Evolutionary conservation across 1,140 invertebrate genomes (phyloP).

Genomic region (Prorops nasuta): DNA sequence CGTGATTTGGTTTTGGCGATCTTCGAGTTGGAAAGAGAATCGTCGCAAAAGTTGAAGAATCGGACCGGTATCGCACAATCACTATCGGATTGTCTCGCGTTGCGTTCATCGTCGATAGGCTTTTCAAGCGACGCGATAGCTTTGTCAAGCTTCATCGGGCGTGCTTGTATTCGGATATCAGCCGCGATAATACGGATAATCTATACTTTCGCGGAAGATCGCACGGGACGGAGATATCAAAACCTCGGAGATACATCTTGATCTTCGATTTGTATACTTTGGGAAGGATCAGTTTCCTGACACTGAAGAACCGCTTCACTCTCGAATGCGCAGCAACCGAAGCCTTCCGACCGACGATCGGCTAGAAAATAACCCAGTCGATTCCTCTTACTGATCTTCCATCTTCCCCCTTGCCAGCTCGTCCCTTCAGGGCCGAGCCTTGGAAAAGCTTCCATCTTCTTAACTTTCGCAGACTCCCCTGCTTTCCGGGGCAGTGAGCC

Average conservation of each 20-base stretch:
- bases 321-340: constrained; percentile 16
- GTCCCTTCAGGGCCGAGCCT: too few relatives aligned
- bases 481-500: too few relatives aligned
- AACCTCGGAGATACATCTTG: constrained; percentile 19
- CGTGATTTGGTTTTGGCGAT: too few relatives aligned
- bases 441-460: too few relatives aligned
- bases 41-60: too few relatives aligned
- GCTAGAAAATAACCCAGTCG: constrained; percentile 24
- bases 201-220: too few relatives aligned
- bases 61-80: too few relatives aligned
- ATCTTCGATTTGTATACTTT: constrained; percentile 22
- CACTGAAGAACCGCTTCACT: constrained; percentile 33
- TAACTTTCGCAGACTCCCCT: too few relatives aligned
- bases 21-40: too few relatives aligned
- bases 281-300: constrained; percentile 20
- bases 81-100: too few relatives aligned
- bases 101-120: background rate
- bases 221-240: constrained; percentile 13
- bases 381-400: background rate
- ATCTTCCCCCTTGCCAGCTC: background rate
- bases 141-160: constrained; percentile 12
- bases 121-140: background rate
- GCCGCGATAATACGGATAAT: too few relatives aligned
- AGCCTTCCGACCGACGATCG: constrained; percentile 19
- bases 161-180: too few relatives aligned